Conservation (phyloP, 2,797 vertebrate genomes). For the Amblyraja radiata region DNA sequence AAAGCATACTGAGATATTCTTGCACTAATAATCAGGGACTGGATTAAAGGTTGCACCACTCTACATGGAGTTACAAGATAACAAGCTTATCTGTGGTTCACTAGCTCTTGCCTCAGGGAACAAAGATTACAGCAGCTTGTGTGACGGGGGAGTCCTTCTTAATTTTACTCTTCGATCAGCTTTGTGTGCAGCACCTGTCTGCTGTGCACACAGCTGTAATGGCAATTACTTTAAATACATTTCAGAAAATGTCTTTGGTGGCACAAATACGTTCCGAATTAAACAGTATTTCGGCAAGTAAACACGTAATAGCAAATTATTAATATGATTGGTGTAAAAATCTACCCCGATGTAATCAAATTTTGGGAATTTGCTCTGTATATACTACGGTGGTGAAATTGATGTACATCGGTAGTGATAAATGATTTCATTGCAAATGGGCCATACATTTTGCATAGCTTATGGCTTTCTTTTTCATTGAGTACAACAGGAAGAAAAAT, state of each 20-base stretch:
- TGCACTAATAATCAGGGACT: constrained; percentile 32
- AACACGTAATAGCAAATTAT: neutral
- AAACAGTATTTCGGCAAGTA: neutral
- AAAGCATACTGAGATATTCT: constrained; percentile 28
- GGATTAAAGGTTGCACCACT: constrained; percentile 38
- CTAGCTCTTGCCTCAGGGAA: constrained; percentile 21
- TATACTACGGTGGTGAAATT: neutral
- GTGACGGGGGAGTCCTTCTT: constrained; percentile 34
- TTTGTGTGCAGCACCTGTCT: constrained; percentile 19
- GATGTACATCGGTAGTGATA: neutral
- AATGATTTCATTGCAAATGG: neutral
- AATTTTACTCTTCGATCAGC: constrained; percentile 27
- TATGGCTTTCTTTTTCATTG: neutral
- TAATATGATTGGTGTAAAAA: neutral
- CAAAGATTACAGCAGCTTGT: neutral
- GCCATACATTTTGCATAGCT: neutral
- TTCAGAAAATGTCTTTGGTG: constrained; percentile 1
- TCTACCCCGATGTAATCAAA: neutral
- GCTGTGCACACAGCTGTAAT: neutral
- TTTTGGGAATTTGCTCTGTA: neutral
- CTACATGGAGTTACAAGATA: constrained; percentile 38
- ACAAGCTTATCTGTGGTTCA: constrained; percentile 36
- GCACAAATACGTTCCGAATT: neutral
- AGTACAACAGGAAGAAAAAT: neutral
- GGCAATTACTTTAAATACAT: constrained; percentile 25